phyloP scores from a whole-genome alignment of 2,888 invertebrate genomes.

The Xiphydria camelus region DNA sequence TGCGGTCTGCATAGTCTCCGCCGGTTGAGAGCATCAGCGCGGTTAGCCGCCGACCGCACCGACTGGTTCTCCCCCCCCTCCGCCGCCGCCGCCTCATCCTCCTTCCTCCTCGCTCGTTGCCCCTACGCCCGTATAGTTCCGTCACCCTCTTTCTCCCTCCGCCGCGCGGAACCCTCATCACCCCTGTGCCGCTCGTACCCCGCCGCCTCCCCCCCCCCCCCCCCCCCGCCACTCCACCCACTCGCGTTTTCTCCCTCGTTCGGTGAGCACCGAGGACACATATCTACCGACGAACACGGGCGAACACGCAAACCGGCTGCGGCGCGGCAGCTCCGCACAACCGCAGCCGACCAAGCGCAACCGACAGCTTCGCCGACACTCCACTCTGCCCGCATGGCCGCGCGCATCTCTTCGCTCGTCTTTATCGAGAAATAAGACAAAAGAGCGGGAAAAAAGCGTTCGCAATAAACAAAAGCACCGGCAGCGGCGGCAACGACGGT shows the following conservation, averaged over 20 bases:
- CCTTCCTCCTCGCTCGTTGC: conserved; percentile 31
- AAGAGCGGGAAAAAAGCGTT: conserved; percentile 10
- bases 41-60: conserved; percentile 55
- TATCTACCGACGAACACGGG: conserved; percentile 43
- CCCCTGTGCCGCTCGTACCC: conserved; percentile 6
- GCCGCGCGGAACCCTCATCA: conserved; percentile 12
- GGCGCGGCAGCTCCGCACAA: conserved; percentile 48
- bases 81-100: not conserved
- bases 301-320: conserved; percentile 52
- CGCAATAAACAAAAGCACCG: conserved; percentile 15
- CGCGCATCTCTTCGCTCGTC: conserved; percentile 23
- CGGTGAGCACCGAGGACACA: conserved; percentile 46
- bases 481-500: not conserved
- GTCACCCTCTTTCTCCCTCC: conserved; percentile 14
- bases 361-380: conserved; percentile 56
- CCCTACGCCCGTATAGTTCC: conserved; percentile 8
- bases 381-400: conserved; percentile 19
- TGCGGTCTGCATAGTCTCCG: conserved; percentile 29
- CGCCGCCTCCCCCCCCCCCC: conserved; percentile 5
- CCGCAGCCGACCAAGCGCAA: conserved; percentile 53
- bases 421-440: conserved; percentile 1
- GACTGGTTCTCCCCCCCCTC: conserved; percentile 43
- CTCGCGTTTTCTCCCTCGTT: conserved; percentile 8
- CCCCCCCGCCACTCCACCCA: not conserved
- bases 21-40: conserved; percentile 55